Conservation (phyloP, 2,888 invertebrate species). For the Caenorhabditis doughertyi region DNA sequence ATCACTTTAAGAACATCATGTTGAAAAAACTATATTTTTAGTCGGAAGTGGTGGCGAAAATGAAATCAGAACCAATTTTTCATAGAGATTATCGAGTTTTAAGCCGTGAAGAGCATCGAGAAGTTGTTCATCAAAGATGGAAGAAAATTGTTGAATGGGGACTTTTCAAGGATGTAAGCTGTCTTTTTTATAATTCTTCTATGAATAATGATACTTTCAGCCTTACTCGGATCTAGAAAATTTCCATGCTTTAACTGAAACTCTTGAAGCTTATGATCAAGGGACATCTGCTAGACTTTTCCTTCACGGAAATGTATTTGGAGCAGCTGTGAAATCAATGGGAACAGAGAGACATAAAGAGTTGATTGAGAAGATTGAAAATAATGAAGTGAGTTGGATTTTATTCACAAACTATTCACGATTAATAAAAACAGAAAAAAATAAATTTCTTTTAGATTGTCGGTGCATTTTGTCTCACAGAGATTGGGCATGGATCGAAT, state of each 20-base stretch:
- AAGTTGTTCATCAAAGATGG: conserved; percentile 82
- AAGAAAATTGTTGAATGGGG: conserved; percentile 87
- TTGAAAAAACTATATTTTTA: conserved; percentile 10
- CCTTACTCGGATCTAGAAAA: conserved; percentile 55
- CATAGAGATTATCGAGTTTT: conserved; percentile 72
- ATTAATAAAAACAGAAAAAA: neutral
- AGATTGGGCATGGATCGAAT: conserved; percentile 93
- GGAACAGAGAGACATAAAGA: conserved; percentile 83
- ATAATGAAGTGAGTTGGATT: conserved; percentile 66
- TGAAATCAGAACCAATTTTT: conserved; percentile 60
- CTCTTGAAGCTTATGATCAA: conserved; percentile 73
- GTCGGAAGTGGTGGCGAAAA: conserved; percentile 38
- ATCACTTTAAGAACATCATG: conserved; percentile 2
- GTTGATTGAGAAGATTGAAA: conserved; percentile 79
- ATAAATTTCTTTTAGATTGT: conserved; percentile 85
- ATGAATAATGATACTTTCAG: conserved; percentile 27
- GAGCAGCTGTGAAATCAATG: conserved; percentile 83
- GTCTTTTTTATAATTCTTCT: neutral
- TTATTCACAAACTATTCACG: neutral
- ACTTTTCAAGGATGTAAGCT: conserved; percentile 84
- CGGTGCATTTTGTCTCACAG: conserved; percentile 92
- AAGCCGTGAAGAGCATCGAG: conserved; percentile 85
- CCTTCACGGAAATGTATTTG: conserved; percentile 80
- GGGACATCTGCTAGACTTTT: conserved; percentile 69
- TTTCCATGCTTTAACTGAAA: conserved; percentile 60